These are phyloP conservation scores for Drosophila pachea DNA, from an alignment of 1,140 invertebrate species.

Conservation along the genomic window DNA sequence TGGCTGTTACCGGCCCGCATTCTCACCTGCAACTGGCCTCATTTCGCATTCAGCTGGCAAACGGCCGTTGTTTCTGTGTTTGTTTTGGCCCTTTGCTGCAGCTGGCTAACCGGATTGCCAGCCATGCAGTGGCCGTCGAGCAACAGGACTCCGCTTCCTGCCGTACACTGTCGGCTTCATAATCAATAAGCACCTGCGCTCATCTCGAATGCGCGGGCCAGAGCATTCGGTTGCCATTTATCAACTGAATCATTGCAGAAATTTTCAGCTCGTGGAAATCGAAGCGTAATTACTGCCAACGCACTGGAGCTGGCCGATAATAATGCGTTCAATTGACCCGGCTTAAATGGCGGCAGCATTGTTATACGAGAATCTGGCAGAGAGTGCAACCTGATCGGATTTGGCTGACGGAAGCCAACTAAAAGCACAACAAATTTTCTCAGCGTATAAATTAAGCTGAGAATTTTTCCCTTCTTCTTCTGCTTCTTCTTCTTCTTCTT, in stretches of 20 bases:
- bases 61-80: conserved; percentile 28
- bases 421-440: conserved; percentile 27
- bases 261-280: conserved; percentile 43
- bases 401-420: conserved; percentile 24
- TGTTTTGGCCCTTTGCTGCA: conserved; percentile 18
- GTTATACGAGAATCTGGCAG: too few relatives aligned
- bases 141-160: not conserved
- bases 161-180: conserved; percentile 25
- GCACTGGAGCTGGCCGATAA: too few relatives aligned
- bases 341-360: too few relatives aligned
- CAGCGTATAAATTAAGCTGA: conserved; percentile 64
- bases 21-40: conserved; percentile 15
- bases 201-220: conserved; percentile 40
- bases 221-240: conserved; percentile 5
- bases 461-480: conserved; percentile 29
- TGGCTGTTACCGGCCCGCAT: not conserved
- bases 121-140: not conserved
- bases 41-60: conserved; percentile 30
- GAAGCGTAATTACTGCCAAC: conserved; percentile 14
- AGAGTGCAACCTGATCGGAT: conserved; percentile 24
- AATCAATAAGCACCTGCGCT: conserved; percentile 55
- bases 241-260: conserved; percentile 42
- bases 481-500: conserved; percentile 23
- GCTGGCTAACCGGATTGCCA: conserved; percentile 2
- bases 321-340: too few relatives aligned